Conservation (phyloP, 1,140 invertebrate genomes). For the Megathymus violae region DNA sequence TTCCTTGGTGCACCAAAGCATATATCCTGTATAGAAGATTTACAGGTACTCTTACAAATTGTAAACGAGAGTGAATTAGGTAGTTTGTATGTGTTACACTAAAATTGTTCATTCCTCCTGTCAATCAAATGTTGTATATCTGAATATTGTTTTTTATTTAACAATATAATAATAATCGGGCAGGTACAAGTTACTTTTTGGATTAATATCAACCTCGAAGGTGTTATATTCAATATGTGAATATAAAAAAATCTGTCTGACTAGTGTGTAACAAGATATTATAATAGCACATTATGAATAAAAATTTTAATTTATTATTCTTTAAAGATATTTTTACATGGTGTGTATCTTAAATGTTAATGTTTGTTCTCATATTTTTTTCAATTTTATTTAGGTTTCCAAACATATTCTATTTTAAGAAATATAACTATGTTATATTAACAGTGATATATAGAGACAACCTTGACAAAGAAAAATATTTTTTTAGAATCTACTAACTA, state of each 20-base stretch:
- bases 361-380: background rate
- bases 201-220: background rate
- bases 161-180: constrained; percentile 1
- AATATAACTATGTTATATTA: too few species aligned
- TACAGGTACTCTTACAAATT: constrained; percentile 80
- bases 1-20: constrained; percentile 79
- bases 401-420: too few species aligned
- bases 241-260: background rate
- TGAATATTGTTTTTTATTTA: constrained; percentile 33
- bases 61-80: constrained; percentile 76
- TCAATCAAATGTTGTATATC: constrained; percentile 37
- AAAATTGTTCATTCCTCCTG: constrained; percentile 37
- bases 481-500: too few species aligned
- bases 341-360: background rate
- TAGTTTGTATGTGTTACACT: constrained; percentile 75
- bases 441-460: too few species aligned
- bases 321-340: background rate
- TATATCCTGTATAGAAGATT: constrained; percentile 76
- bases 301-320: background rate
- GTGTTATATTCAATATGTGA: background rate
- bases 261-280: background rate
- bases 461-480: too few species aligned
- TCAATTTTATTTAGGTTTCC: too few species aligned
- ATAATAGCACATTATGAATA: too few species aligned
- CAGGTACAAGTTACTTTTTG: background rate